phyloP scores from a whole-genome alignment of 2,888 invertebrate genomes.

The Thereva nobilitata region DNA sequence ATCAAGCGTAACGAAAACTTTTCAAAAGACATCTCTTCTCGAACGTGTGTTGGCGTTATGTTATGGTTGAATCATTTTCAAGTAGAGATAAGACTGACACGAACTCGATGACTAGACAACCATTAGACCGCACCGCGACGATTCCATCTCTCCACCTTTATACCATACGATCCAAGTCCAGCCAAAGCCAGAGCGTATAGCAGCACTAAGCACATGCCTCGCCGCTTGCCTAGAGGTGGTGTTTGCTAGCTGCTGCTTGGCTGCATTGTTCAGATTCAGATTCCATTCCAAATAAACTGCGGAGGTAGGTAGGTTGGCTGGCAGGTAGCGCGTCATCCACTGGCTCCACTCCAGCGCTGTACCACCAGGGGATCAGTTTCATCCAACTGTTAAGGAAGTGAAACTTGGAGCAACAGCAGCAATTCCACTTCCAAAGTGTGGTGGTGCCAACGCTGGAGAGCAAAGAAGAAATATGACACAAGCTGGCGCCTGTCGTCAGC shows the following conservation, averaged over 20 bases:
- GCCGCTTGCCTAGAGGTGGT: conserved; percentile 1
- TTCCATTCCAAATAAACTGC: too few species aligned
- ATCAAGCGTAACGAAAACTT: too few species aligned
- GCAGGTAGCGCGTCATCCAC: too few species aligned
- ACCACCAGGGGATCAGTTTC: too few species aligned
- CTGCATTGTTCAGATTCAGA: too few species aligned
- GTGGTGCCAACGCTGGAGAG: conserved; percentile 1
- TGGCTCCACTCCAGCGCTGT: too few species aligned
- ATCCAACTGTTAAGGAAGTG: neutral
- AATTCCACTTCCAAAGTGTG: neutral
- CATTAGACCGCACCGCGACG: conserved; percentile 20
- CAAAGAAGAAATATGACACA: conserved; percentile 35
- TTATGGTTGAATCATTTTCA: neutral
- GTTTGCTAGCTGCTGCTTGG: too few species aligned
- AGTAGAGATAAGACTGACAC: conserved; percentile 1
- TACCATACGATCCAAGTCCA: conserved; percentile 6
- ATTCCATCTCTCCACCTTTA: conserved; percentile 5
- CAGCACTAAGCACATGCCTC: conserved; percentile 8
- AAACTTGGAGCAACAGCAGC: conserved; percentile 2
- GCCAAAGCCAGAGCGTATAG: conserved; percentile 5
- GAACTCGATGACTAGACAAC: conserved; percentile 30
- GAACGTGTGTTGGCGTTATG: too few species aligned
- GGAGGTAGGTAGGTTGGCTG: too few species aligned
- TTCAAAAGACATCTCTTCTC: too few species aligned
- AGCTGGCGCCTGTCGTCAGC: conserved; percentile 35